Conservation (phyloP, 2,113 vertebrate genomes). For the Nesogale talazaci region DNA sequence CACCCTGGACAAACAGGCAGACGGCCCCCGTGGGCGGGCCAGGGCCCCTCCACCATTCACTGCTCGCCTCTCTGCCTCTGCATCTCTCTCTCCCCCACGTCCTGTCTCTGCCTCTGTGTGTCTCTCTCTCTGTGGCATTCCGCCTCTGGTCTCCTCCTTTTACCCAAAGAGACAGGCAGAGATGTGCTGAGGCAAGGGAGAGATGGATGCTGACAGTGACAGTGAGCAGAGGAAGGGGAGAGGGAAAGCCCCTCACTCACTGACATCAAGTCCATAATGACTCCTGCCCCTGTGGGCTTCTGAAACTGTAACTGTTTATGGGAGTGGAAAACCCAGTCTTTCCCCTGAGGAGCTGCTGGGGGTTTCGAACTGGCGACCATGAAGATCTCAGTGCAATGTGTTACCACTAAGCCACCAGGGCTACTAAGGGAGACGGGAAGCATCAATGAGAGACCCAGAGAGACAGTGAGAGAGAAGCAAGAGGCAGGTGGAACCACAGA, state of each 20-base stretch:
- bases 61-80: neutral
- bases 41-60: neutral
- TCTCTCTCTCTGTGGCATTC: rapidly evolving
- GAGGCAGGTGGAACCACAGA: neutral
- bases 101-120: neutral
- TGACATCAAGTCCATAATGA: too few species aligned
- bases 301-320: too few species aligned
- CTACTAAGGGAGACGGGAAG: neutral
- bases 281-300: too few species aligned
- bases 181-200: neutral
- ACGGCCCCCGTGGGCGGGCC: neutral
- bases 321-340: too few species aligned
- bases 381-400: too few species aligned
- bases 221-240: too few species aligned
- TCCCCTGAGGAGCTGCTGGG: too few species aligned
- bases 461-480: too few species aligned
- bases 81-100: rapidly evolving
- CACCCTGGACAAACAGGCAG: slow-evolving; percentile 61
- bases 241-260: too few species aligned
- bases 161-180: neutral
- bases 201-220: neutral
- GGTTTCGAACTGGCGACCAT: too few species aligned
- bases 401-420: too few species aligned
- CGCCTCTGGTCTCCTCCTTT: neutral
- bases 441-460: neutral